These are phyloP conservation scores for Danio tinwini DNA, from an alignment of 2,797 vertebrate species.

Conservation along the genomic window DNA sequence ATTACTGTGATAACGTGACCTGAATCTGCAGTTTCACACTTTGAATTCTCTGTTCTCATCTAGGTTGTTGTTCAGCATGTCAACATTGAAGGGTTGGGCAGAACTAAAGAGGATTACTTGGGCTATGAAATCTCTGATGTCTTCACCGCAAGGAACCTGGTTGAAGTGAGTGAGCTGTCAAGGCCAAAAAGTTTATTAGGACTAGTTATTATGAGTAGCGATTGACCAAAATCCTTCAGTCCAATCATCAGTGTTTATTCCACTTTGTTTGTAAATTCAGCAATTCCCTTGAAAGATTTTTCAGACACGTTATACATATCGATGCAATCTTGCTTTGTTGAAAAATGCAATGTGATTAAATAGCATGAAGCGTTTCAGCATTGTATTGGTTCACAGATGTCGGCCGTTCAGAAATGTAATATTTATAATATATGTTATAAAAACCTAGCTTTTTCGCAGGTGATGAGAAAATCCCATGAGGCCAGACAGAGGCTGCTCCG, in stretches of 20 bases:
- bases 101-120: constrained; percentile 95
- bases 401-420: background rate
- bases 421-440: too few relatives aligned
- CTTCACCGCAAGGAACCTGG: constrained; percentile 93
- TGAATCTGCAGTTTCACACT: background rate
- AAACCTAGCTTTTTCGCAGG: constrained; percentile 72
- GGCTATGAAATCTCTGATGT: constrained; percentile 92
- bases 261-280: background rate
- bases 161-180: constrained; percentile 83
- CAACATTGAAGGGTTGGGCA: constrained; percentile 91
- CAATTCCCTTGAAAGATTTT: background rate
- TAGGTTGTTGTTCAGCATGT: constrained; percentile 96
- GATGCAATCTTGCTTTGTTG: background rate
- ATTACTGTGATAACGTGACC: background rate
- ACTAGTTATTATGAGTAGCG: background rate
- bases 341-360: background rate
- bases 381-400: background rate
- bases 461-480: constrained; percentile 91
- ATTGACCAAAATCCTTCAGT: background rate
- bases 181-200: background rate
- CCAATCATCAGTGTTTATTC: background rate
- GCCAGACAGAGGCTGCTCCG: constrained; percentile 90
- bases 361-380: background rate
- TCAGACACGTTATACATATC: background rate
- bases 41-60: background rate